Percentiles rank a stretch among this genome's conserved stretches.
phyloP scores from a whole-genome alignment of 2,797 vertebrate species.

The Vultur gryphus region DNA sequence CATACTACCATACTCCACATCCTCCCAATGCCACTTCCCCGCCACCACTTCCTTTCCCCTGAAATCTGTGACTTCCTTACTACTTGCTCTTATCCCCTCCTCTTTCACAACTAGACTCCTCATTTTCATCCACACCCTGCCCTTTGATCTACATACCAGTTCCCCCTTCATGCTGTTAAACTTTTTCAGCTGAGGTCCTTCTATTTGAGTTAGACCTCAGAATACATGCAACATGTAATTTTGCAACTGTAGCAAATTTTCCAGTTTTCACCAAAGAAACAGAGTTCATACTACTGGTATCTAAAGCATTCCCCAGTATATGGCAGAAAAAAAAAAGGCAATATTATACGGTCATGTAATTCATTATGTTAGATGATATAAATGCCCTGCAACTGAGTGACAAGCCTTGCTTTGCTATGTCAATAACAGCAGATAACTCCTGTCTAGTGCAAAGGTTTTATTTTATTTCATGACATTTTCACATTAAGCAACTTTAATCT shows the following conservation, averaged over 20 bases:
- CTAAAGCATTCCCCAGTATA: background rate
- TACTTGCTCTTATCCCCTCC: background rate
- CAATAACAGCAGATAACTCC: background rate
- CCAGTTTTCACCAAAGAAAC: background rate
- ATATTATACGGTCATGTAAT: background rate
- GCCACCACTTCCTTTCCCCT: background rate
- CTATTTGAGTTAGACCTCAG: background rate
- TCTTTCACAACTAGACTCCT: background rate
- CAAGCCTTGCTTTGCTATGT: background rate
- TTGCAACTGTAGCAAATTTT: background rate
- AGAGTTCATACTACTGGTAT: background rate
- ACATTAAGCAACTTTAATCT: background rate
- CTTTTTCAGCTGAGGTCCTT: background rate
- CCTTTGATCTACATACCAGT: background rate
- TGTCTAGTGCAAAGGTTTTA: background rate
- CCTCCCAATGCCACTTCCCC: background rate
- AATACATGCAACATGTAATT: background rate
- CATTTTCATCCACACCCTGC: background rate
- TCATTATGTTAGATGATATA: background rate
- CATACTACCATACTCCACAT: background rate
- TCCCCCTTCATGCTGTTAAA: background rate
- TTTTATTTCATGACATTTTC: background rate
- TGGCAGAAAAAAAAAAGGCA: background rate
- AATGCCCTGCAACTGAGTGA: background rate
- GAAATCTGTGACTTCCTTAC: background rate